A percentile compares a stretch with the other conserved stretches of the same genome.
phyloP scores from a whole-genome alignment of 2,797 vertebrate genomes.

The Oophaga sylvatica region DNA sequence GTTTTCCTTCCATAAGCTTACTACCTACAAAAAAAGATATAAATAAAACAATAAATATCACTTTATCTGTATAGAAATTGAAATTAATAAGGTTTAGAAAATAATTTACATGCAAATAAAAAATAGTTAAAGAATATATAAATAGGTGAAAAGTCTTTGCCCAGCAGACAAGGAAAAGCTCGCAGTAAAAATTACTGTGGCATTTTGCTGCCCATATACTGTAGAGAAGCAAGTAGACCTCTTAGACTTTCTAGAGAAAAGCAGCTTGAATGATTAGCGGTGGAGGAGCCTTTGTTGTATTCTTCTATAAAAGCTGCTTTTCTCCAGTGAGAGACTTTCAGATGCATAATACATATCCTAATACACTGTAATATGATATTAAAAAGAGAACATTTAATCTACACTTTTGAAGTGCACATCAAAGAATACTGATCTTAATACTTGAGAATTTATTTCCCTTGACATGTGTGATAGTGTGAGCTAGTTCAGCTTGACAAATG shows the following conservation, averaged over 20 bases:
- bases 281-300: constrained; percentile 3
- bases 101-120: neutral
- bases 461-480: constrained; percentile 52
- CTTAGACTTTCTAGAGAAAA: neutral
- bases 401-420: constrained; percentile 45
- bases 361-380: constrained; percentile 48
- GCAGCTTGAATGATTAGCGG: constrained; percentile 9
- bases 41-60: neutral
- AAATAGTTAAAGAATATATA: neutral
- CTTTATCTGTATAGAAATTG: neutral
- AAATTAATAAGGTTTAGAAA: neutral
- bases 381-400: constrained; percentile 44
- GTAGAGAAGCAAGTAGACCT: neutral
- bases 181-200: neutral
- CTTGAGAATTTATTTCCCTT: constrained; percentile 58
- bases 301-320: neutral
- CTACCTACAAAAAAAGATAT: neutral
- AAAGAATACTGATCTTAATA: constrained; percentile 50
- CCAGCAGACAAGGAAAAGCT: neutral
- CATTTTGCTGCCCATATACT: neutral
- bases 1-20: neutral
- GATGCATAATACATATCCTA: constrained; percentile 37
- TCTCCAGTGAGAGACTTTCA: constrained; percentile 18
- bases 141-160: neutral
- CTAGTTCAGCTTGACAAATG: constrained; percentile 58